Evolutionary conservation across 1,140 invertebrate species (phyloP).

Genomic region (Aphis gossypii): DNA sequence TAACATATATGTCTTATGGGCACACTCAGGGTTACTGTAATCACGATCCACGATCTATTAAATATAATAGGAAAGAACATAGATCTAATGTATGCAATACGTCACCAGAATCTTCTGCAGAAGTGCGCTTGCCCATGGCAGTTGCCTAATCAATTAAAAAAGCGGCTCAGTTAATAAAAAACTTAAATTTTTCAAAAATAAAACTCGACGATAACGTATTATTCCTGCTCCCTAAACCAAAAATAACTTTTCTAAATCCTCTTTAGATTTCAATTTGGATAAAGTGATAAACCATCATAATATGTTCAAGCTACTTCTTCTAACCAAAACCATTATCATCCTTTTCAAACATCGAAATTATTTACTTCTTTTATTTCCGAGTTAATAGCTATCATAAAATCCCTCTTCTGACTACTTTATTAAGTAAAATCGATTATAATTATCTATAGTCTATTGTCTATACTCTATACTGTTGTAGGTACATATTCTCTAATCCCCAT

Average conservation of each 20-base stretch:
- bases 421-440: background rate
- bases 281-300: background rate
- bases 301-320: no score
- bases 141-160: no score
- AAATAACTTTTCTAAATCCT: background rate
- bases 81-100: no score
- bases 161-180: no score
- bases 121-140: no score
- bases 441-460: background rate
- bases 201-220: background rate
- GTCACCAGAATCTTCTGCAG: no score
- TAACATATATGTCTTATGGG: no score
- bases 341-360: background rate
- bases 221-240: background rate
- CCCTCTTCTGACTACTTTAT: no score
- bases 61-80: no score
- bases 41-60: no score
- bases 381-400: background rate
- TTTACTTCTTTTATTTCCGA: background rate
- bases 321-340: background rate
- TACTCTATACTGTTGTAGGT: background rate
- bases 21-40: no score
- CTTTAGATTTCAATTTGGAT: background rate
- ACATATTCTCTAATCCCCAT: no score
- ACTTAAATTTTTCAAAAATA: background rate